These are phyloP conservation scores for Drosophila macrospina DNA, from an alignment of 2,888 invertebrate genomes.

Conservation along the genomic window DNA sequence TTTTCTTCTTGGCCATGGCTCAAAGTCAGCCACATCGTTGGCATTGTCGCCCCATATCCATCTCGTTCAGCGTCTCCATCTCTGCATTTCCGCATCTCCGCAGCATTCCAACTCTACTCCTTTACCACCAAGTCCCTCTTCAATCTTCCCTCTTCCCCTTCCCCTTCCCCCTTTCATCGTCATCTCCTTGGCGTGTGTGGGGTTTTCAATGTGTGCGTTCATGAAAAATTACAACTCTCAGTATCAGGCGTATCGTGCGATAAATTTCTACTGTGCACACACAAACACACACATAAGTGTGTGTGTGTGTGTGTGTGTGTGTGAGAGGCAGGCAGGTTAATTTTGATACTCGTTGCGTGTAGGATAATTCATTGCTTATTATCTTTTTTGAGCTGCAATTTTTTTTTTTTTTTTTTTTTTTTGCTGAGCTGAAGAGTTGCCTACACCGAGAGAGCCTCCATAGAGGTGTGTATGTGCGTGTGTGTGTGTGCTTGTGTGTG, in stretches of 20 bases:
- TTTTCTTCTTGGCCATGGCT: constrained; percentile 34
- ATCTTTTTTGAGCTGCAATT: constrained; percentile 74
- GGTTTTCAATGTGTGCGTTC: constrained; percentile 18
- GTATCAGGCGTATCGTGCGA: constrained; percentile 77
- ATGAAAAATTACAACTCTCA: constrained; percentile 81
- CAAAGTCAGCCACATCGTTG: constrained; percentile 41
- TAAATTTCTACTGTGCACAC: constrained; percentile 67
- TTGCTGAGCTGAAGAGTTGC: background rate
- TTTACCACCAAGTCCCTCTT: background rate
- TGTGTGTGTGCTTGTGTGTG: no score
- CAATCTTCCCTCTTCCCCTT: no score
- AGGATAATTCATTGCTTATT: constrained; percentile 82
- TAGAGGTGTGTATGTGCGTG: background rate
- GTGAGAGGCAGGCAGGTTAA: constrained; percentile 56
- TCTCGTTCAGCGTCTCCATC: constrained; percentile 17
- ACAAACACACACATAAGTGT: constrained; percentile 24
- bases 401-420: background rate
- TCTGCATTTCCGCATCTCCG: constrained; percentile 1
- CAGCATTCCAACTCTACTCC: constrained; percentile 20
- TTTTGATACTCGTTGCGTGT: constrained; percentile 81
- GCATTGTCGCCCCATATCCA: constrained; percentile 51
- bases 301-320: constrained; percentile 1
- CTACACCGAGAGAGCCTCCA: background rate
- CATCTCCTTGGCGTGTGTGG: constrained; percentile 12
- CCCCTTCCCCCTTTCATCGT: background rate